A percentile compares a stretch with the other conserved stretches of the same genome.
These are phyloP conservation scores for Helicolenus hilgendorfi DNA, from an alignment of 2,797 vertebrate species.

Conservation along the genomic window DNA sequence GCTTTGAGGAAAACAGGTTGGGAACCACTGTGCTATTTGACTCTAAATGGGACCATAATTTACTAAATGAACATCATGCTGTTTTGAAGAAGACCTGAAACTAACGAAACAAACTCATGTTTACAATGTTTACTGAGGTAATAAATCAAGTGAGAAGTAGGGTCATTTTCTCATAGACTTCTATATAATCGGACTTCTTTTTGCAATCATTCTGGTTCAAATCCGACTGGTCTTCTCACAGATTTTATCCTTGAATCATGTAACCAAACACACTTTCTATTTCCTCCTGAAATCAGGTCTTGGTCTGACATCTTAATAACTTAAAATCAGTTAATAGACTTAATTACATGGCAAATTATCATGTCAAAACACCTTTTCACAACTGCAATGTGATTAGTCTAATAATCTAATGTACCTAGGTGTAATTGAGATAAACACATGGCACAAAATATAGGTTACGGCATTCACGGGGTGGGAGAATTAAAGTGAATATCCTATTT, in stretches of 20 bases:
- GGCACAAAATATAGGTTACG: neutral
- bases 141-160: no score
- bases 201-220: neutral
- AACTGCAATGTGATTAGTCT: neutral
- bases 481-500: neutral
- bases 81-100: no score
- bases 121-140: no score
- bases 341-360: neutral
- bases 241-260: neutral
- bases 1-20: no score
- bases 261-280: slow-evolving; percentile 35
- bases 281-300: slow-evolving; percentile 20
- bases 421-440: neutral
- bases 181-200: no score
- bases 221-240: neutral
- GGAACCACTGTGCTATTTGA: no score
- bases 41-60: no score
- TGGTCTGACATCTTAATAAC: slow-evolving; percentile 22
- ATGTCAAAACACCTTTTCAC: slow-evolving; percentile 1
- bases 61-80: no score
- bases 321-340: slow-evolving; percentile 27
- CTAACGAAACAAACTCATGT: no score
- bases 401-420: neutral
- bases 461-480: neutral
- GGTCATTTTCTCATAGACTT: no score